Evolutionary conservation across 2,888 invertebrate species (phyloP).

Genomic region (Macroteleia sp.): DNA sequence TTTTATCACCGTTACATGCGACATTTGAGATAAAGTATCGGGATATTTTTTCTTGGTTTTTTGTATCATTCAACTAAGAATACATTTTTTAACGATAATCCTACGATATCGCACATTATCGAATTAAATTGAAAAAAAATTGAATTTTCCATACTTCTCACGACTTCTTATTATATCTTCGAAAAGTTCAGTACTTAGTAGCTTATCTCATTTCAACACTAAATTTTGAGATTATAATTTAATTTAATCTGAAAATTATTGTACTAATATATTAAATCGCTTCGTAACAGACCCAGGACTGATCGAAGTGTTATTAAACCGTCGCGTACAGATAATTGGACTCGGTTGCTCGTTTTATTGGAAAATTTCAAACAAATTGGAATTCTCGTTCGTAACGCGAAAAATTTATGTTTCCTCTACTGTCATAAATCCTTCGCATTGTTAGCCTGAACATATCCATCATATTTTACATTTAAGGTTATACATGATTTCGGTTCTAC

Average conservation of each 20-base stretch:
- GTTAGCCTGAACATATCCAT: constrained; percentile 15
- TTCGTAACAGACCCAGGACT: constrained; percentile 13
- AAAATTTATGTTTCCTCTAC: constrained; percentile 36
- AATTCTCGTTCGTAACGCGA: constrained; percentile 33
- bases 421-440: constrained; percentile 44
- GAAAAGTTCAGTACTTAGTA: constrained; percentile 1
- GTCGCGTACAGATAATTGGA: constrained; percentile 20
- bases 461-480: constrained; percentile 31
- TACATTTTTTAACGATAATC: not conserved
- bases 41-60: not conserved
- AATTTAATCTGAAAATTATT: constrained; percentile 18
- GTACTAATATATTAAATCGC: constrained; percentile 18
- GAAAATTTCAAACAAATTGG: constrained; percentile 47
- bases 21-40: constrained; percentile 7
- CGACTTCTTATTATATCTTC: constrained; percentile 6
- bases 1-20: not conserved
- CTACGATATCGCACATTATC: constrained; percentile 5
- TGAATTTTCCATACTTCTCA: not conserved
- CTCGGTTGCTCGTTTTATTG: constrained; percentile 38
- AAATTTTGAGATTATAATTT: constrained; percentile 21
- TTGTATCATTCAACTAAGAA: not conserved
- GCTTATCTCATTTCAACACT: constrained; percentile 9
- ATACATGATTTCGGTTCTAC: too few species aligned
- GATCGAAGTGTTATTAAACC: constrained; percentile 15
- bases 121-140: not conserved